Evolutionary conservation across 2,888 invertebrate genomes (phyloP).

Genomic region (Sisyra terminalis): DNA sequence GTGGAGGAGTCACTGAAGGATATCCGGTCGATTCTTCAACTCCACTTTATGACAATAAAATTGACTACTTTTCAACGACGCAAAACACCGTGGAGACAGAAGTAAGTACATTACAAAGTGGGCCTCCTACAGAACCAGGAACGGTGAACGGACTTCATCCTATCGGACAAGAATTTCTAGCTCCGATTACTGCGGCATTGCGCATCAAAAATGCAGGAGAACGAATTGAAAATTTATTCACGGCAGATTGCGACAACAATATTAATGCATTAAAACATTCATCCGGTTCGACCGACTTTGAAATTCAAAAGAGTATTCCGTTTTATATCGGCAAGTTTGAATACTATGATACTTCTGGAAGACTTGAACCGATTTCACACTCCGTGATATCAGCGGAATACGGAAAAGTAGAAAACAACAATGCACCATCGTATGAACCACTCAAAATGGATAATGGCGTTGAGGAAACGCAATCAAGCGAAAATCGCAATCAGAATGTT

Average conservation of each 20-base stretch:
- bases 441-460: too few species aligned
- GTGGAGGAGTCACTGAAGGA: not conserved
- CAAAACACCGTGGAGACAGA: slow-evolving; percentile 16
- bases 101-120: slow-evolving; percentile 17
- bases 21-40: too few species aligned
- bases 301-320: slow-evolving; percentile 47
- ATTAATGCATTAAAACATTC: slow-evolving; percentile 9
- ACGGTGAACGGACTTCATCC: slow-evolving; percentile 38
- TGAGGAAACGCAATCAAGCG: too few species aligned
- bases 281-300: slow-evolving; percentile 33
- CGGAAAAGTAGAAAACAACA: slow-evolving; percentile 23
- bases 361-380: slow-evolving; percentile 22
- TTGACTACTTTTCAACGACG: slow-evolving; percentile 15
- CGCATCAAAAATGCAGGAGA: slow-evolving; percentile 29
- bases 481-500: too few species aligned
- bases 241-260: slow-evolving; percentile 20
- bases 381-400: slow-evolving; percentile 12
- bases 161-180: slow-evolving; percentile 35
- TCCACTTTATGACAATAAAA: not conserved
- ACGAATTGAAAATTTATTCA: slow-evolving; percentile 22
- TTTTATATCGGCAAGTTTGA: slow-evolving; percentile 30
- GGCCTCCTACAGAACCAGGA: slow-evolving; percentile 14
- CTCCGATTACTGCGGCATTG: slow-evolving; percentile 41
- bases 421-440: slow-evolving; percentile 20
- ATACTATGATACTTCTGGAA: slow-evolving; percentile 25